Conservation (phyloP, 2,113 vertebrate genomes). For the Oreotrochilus melanogaster region DNA sequence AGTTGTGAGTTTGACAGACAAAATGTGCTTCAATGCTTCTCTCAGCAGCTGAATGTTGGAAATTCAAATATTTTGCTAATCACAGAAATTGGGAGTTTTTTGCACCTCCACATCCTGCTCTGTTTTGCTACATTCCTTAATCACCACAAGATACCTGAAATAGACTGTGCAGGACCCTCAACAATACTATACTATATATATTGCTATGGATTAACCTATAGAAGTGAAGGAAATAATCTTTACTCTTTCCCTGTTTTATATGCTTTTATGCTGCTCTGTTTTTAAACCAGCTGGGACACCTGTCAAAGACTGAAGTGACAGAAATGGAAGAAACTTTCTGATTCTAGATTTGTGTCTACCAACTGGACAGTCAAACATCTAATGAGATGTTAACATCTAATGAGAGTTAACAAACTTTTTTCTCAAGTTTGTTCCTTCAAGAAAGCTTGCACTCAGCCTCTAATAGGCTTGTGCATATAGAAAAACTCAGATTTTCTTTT, state of each 20-base stretch:
- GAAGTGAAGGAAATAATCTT: fast-evolving
- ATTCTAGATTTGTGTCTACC: neutral
- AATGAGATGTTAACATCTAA: neutral
- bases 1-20: neutral
- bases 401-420: neutral
- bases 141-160: neutral
- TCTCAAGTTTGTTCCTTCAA: neutral
- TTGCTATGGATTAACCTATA: neutral
- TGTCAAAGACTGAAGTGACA: neutral
- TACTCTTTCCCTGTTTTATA: neutral
- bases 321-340: neutral
- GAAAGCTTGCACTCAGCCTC: neutral
- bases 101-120: neutral
- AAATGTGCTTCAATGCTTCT: neutral
- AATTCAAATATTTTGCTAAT: neutral
- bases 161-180: neutral
- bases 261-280: neutral
- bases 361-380: neutral
- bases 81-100: neutral
- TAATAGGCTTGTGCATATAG: neutral
- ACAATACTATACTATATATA: fast-evolving
- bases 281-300: neutral
- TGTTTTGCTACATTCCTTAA: neutral
- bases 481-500: neutral
- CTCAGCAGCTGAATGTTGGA: neutral